Conservation (phyloP, 2,888 invertebrate species). For the Tachystola acroxantha region DNA sequence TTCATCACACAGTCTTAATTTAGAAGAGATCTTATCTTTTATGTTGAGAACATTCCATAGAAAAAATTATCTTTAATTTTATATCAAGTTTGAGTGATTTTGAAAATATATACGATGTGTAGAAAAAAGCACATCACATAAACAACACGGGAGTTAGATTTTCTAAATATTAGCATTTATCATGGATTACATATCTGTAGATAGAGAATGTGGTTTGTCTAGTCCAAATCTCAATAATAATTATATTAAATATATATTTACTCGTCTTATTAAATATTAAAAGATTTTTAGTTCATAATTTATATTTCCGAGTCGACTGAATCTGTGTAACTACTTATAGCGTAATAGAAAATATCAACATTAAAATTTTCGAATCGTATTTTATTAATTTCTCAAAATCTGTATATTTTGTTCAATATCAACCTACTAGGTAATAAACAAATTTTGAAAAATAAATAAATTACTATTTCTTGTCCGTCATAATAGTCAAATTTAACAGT, state of each 20-base stretch:
- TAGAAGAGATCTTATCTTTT: no score
- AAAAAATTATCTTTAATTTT: no score
- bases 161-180: conserved; percentile 74
- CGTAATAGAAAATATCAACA: conserved; percentile 33
- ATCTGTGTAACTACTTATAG: conserved; percentile 58
- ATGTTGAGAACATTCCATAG: no score
- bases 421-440: conserved; percentile 45
- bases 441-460: conserved; percentile 3
- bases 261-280: conserved; percentile 53
- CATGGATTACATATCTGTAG: conserved; percentile 79
- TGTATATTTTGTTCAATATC: conserved; percentile 44
- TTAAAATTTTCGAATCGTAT: background rate
- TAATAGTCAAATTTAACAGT: conserved; percentile 25
- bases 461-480: conserved; percentile 40
- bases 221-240: conserved; percentile 74
- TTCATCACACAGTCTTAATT: no score
- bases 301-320: conserved; percentile 67
- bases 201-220: conserved; percentile 76
- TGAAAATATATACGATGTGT: conserved; percentile 60
- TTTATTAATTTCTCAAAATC: background rate
- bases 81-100: conserved; percentile 39
- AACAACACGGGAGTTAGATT: conserved; percentile 66
- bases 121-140: conserved; percentile 53
- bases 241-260: conserved; percentile 57
- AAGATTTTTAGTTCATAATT: conserved; percentile 35